Base-by-base conservation (phyloP, 2,888 invertebrate species). In the Oxystoma pomonae region DNA sequence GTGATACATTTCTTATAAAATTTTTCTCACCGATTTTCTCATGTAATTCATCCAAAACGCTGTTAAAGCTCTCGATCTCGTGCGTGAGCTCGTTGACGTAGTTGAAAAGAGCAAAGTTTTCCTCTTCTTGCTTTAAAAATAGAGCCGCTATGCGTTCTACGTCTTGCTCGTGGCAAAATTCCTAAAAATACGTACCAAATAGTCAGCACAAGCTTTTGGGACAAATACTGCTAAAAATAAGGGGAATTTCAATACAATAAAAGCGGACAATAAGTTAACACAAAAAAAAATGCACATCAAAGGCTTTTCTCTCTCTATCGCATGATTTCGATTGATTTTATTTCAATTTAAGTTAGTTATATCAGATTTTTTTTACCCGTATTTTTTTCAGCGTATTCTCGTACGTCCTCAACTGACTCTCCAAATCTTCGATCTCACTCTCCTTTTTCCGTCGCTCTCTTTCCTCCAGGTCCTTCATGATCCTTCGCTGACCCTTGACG, bases 31-130 rank as follows among this genome's bases (percentile, higher is more conserved):
- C 87, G 60, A 91, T 90, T 71, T 84, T 87, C 49, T 81, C 79
- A 51, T 83, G 82, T 9, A 92, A 76, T 69, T 86, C 83, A 60
- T 84, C 83, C 0, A 91, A 89, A 62, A 84, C 86, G 67, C 88
- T 86, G 69, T 87, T 87, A 7, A 92, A 77, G 51, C 85, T 83
- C 77, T 92, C 92, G 19, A 92, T 83, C 78, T 93, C 92, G 53
- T 89, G 91, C 78, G 94, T 94, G 63, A 95, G 83, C 76, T 95
- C 95, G 77, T 94, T 95, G 20, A 95, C 93, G 75, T 94, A 95
- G 79, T 90, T 94, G 77, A 95, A 96, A 0, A 94, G 83, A 0
- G 95, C 94, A 77, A 94, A 95, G 81, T 95, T 96, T 77, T 92
- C 92, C 72, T 94, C 94, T 74, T 95, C 95, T 64, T 92, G 88